phyloP scores from a whole-genome alignment of 2,113 vertebrate genomes.

The Rhabdornis inornatus region DNA sequence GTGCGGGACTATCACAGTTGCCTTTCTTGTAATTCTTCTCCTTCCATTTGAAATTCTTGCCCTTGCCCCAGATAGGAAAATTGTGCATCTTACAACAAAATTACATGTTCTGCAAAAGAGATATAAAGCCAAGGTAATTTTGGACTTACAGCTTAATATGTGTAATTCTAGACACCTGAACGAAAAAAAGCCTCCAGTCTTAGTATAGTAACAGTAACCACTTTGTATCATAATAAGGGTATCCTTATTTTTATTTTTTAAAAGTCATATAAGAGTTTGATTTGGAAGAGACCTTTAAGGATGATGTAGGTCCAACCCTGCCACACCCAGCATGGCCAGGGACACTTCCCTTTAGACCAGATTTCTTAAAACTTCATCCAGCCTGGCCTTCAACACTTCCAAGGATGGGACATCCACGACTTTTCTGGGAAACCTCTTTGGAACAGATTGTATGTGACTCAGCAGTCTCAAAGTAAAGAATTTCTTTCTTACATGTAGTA shows the following conservation, averaged over 20 bases:
- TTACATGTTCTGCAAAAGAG: background rate
- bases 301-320: background rate
- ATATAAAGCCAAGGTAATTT: background rate
- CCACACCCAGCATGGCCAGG: background rate
- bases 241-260: background rate
- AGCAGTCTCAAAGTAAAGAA: background rate
- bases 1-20: background rate
- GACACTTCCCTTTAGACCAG: background rate
- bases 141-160: background rate
- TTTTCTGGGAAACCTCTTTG: background rate
- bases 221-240: background rate
- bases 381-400: background rate
- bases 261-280: background rate
- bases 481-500: background rate
- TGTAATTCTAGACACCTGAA: background rate
- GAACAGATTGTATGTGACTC: background rate
- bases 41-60: background rate
- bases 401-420: background rate
- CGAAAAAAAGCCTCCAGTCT: rapidly evolving
- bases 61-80: background rate
- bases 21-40: background rate
- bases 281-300: background rate
- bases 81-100: background rate
- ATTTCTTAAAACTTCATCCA: background rate
- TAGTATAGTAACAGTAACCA: background rate